These are phyloP conservation scores for Cloeon dipterum DNA, from an alignment of 2,888 invertebrate species.

Conservation along the genomic window DNA sequence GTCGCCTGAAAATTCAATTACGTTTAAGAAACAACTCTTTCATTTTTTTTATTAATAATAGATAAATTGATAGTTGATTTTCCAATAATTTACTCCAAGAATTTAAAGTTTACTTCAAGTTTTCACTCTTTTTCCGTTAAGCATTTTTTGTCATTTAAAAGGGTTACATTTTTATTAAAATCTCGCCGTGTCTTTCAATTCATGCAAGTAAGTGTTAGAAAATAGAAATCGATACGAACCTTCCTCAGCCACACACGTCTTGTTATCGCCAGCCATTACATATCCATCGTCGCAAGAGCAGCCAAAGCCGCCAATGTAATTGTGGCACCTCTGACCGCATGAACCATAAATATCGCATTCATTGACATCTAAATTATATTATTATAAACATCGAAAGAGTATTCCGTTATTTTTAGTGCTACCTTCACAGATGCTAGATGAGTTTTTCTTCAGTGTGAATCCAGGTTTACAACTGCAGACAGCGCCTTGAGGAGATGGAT, in stretches of 20 bases:
- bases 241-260: conserved; percentile 26
- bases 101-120: too few relatives aligned
- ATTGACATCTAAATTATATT: conserved; percentile 25
- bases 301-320: conserved; percentile 28
- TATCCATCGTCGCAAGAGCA: conserved; percentile 41
- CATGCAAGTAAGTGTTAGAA: too few relatives aligned
- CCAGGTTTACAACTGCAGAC: conserved; percentile 32
- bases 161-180: too few relatives aligned
- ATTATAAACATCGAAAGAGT: not conserved
- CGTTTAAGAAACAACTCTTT: not conserved
- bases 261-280: conserved; percentile 22
- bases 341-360: conserved; percentile 36
- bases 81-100: not conserved
- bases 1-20: conserved; percentile 21
- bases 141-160: too few relatives aligned
- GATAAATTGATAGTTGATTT: too few relatives aligned
- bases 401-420: too few relatives aligned
- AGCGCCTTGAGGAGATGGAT: conserved; percentile 6
- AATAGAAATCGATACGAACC: too few relatives aligned
- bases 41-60: not conserved
- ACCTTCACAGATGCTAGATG: conserved; percentile 13
- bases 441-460: conserved; percentile 8
- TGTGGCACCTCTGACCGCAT: conserved; percentile 46
- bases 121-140: not conserved
- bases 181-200: too few relatives aligned